Evolutionary conservation across 2,797 vertebrate genomes (phyloP).

Genomic region (Sebastes iracundus): DNA sequence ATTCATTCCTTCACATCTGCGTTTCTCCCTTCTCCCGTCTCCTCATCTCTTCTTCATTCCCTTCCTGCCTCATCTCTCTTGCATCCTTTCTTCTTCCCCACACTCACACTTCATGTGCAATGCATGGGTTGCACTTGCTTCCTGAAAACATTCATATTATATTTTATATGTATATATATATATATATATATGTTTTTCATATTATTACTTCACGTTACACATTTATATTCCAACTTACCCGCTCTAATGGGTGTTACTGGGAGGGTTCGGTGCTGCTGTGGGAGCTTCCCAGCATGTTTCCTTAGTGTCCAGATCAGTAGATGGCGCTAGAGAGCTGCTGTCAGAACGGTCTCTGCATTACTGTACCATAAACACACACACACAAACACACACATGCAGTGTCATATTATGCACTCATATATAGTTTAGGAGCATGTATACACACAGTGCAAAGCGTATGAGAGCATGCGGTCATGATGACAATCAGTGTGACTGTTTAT

Average conservation of each 20-base stretch:
- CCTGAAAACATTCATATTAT: not conserved
- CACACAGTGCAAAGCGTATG: not conserved
- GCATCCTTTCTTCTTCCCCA: not conserved
- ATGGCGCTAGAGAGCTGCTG: constrained; percentile 69
- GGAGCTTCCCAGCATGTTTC: not conserved
- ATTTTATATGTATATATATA: not conserved
- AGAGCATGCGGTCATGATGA: not conserved
- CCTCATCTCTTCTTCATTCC: not conserved
- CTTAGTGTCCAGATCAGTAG: constrained; percentile 48
- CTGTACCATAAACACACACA: constrained; percentile 10
- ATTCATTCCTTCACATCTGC: not conserved
- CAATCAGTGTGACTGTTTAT: not conserved
- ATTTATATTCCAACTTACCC: not conserved
- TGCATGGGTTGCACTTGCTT: not conserved
- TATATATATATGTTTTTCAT: not conserved
- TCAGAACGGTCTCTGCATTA: not conserved
- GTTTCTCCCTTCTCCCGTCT: not conserved
- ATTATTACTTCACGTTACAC: not conserved
- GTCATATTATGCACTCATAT: constrained; percentile 11
- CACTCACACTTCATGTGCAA: not conserved
- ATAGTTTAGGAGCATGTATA: not conserved
- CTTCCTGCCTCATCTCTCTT: not conserved
- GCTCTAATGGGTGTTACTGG: not conserved
- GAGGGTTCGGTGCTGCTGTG: not conserved
- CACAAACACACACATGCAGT: not conserved